Conservation (phyloP, 2,888 invertebrate genomes). For the Kuschelorhynchus macadamiae region DNA sequence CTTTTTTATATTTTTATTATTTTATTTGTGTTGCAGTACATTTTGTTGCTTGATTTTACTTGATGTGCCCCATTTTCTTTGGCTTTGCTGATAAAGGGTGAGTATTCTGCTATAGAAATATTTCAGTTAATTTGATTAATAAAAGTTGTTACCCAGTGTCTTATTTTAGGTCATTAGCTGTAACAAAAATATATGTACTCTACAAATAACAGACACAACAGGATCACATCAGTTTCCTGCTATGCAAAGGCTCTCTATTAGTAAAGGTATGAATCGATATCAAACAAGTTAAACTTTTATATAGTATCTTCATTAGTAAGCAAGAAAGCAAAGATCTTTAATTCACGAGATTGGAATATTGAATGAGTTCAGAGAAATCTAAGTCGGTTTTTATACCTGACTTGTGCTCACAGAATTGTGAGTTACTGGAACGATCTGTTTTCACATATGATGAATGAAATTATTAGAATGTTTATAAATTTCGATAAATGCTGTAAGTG, state of each 20-base stretch:
- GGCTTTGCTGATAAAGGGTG: conserved; percentile 27
- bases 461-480: no score
- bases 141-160: no score
- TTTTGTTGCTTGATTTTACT: conserved; percentile 55
- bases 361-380: no score
- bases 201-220: conserved; percentile 99
- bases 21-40: conserved; percentile 52
- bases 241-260: conserved; percentile 84
- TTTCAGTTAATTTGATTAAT: background rate
- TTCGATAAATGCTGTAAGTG: no score
- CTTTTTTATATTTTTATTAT: conserved; percentile 49
- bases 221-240: conserved; percentile 99
- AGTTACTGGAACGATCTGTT: no score
- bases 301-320: no score
- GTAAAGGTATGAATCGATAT: conserved; percentile 41
- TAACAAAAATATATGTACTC: conserved; percentile 99
- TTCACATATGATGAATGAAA: no score
- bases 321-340: no score
- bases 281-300: no score
- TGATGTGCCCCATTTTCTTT: conserved; percentile 41
- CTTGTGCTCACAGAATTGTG: no score
- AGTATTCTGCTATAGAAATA: conserved; percentile 19
- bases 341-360: no score
- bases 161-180: conserved; percentile 91
- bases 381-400: no score